Conservation (phyloP, 2,797 vertebrate genomes). For the Hydrolagus colliei region DNA sequence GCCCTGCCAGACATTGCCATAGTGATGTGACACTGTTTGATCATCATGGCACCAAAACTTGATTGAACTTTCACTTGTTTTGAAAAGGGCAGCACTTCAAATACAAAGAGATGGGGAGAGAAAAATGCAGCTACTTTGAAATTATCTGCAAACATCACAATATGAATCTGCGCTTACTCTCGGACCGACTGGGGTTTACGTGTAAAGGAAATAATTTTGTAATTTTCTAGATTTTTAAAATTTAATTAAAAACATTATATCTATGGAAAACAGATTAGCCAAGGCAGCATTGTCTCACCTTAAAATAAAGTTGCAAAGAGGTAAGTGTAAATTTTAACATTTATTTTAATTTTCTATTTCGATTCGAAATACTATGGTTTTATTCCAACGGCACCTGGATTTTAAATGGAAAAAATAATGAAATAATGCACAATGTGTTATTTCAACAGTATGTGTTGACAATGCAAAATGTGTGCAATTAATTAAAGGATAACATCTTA, state of each 20-base stretch:
- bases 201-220: conserved; percentile 34
- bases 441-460: background rate
- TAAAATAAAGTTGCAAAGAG: too few species aligned
- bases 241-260: too few species aligned
- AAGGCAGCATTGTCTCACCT: background rate
- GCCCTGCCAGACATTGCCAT: conserved; percentile 89
- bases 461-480: background rate
- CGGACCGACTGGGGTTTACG: conserved; percentile 45
- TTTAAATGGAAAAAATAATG: too few species aligned
- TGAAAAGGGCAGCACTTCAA: conserved; percentile 70
- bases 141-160: conserved; percentile 49
- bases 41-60: conserved; percentile 77
- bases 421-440: background rate
- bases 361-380: too few species aligned
- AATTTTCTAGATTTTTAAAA: too few species aligned
- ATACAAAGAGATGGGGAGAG: conserved; percentile 49
- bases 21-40: conserved; percentile 86
- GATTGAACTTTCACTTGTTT: conserved; percentile 88
- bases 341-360: too few species aligned
- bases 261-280: background rate
- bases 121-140: conserved; percentile 46
- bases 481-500: background rate
- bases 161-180: conserved; percentile 42
- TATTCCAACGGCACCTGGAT: too few species aligned
- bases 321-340: too few species aligned